Base-by-base conservation (phyloP, 1,140 invertebrate genomes). In the Triops cancriformis region DNA sequence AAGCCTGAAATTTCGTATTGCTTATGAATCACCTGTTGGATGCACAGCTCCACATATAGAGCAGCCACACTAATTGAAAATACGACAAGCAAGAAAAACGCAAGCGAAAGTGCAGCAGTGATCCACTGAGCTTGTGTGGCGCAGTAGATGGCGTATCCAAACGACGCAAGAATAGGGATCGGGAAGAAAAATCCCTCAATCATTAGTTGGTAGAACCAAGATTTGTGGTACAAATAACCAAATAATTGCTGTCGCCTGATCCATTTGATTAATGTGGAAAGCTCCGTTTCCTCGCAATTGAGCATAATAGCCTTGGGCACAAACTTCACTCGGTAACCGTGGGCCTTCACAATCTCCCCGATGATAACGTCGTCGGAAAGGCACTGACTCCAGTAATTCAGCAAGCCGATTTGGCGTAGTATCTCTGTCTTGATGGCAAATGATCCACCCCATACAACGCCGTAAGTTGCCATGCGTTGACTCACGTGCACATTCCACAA, bases 401-500 rank as follows among this genome's bases (percentile, higher is more conserved):
- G 18, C 11, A 76, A n/a, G 3, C 45, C 74, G 2, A 42, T 28
- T 26, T 76, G 74, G 9, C 45, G 74, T 18, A 76, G 45, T 1
- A 76, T 26, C 14, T 76, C n/a, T 18, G 37, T 11, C 37, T 26
- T 31, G 10, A 76, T 76, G 37, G 74, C 74, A 31, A 76, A 42
- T 11, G 74, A 76, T 4, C 74, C 74, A 18, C 74, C 74, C 74
- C 74, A 76, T 45, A 45, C 37, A 45, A 41, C n/a, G 37, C 31
- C 45, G 6, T 31, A 45, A 18, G 37, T 9, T 1, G 26, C 37
- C 74, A 76, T 76, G 18, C 45, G 74, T 45, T 23, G n/a, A 45
- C 37, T 27, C 18, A 76, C 45, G 28, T 76, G 74, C 7, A 45
- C 26, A 43, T 76, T 76, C 74, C 74, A 76, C 10, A 76, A 42